Percentiles rank a stretch among this genome's conserved stretches.
Conservation (phyloP, 1,140 invertebrate species). For the Cheumatopsyche charites region DNA sequence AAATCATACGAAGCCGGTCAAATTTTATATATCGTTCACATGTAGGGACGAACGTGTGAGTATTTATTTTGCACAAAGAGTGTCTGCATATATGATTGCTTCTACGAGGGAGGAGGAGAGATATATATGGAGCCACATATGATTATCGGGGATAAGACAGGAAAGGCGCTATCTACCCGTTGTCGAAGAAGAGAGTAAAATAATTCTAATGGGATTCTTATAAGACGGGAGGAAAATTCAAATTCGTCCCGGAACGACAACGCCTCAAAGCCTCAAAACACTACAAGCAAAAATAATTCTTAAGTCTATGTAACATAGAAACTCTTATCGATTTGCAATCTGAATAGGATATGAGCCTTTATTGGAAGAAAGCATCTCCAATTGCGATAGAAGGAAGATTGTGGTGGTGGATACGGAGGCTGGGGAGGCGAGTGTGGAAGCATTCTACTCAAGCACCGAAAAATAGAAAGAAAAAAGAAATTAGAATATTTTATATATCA, state of each 20-base stretch:
- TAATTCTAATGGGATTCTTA: conserved; percentile 49
- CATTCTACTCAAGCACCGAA: conserved; percentile 38
- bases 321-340: background rate
- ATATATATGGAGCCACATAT: background rate
- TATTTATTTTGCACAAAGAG: conserved; percentile 42
- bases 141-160: conserved; percentile 27
- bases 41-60: background rate
- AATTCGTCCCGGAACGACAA: conserved; percentile 13
- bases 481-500: conserved; percentile 49
- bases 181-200: conserved; percentile 44
- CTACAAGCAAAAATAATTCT: background rate
- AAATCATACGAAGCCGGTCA: too few relatives aligned
- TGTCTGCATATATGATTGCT: conserved; percentile 43
- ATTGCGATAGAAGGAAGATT: conserved; percentile 42
- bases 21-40: too few relatives aligned
- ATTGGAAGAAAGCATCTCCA: conserved; percentile 30
- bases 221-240: conserved; percentile 43
- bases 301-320: background rate
- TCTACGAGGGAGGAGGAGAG: conserved; percentile 31
- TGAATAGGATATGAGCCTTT: conserved; percentile 2
- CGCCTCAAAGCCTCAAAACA: background rate
- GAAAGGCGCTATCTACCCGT: conserved; percentile 30
- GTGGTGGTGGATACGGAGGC: conserved; percentile 24
- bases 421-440: conserved; percentile 36
- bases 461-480: conserved; percentile 45